These are phyloP conservation scores for Danio jaintianensis DNA, from an alignment of 2,797 vertebrate genomes.

Conservation along the genomic window DNA sequence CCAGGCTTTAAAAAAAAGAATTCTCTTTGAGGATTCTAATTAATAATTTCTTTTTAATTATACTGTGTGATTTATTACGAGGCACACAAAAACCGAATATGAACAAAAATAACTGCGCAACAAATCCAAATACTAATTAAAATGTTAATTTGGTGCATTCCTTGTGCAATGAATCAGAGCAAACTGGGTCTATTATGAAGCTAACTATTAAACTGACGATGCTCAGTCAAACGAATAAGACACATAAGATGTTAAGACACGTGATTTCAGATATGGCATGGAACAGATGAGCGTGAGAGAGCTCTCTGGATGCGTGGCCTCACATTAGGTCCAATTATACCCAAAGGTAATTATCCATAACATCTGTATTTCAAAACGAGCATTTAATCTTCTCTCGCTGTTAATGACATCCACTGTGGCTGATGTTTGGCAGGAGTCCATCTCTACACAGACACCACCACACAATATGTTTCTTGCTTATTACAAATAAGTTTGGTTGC, in stretches of 20 bases:
- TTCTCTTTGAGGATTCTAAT: too few species aligned
- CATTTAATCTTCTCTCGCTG: constrained; percentile 43
- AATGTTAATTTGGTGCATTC: constrained; percentile 25
- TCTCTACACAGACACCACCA: neutral
- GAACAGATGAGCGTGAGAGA: constrained; percentile 8
- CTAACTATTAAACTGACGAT: constrained; percentile 29
- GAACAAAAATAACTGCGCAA: neutral
- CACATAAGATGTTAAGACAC: constrained; percentile 4
- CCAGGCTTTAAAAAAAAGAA: too few species aligned
- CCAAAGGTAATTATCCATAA: constrained; percentile 49
- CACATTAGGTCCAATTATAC: constrained; percentile 30
- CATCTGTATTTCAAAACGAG: constrained; percentile 43
- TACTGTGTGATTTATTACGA: neutral
- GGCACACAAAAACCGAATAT: neutral
- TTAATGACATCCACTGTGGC: constrained; percentile 45
- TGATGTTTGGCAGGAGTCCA: constrained; percentile 41
- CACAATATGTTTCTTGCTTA: neutral
- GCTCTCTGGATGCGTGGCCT: constrained; percentile 14
- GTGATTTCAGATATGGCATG: constrained; percentile 7
- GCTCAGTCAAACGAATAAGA: constrained; percentile 17
- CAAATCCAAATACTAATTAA: neutral
- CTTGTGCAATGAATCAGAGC: constrained; percentile 39
- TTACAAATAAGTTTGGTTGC: neutral
- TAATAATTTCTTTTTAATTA: neutral
- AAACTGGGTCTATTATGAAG: constrained; percentile 20